Base-by-base conservation (phyloP, 2,888 invertebrate species). In the Clistopyga incitator region DNA sequence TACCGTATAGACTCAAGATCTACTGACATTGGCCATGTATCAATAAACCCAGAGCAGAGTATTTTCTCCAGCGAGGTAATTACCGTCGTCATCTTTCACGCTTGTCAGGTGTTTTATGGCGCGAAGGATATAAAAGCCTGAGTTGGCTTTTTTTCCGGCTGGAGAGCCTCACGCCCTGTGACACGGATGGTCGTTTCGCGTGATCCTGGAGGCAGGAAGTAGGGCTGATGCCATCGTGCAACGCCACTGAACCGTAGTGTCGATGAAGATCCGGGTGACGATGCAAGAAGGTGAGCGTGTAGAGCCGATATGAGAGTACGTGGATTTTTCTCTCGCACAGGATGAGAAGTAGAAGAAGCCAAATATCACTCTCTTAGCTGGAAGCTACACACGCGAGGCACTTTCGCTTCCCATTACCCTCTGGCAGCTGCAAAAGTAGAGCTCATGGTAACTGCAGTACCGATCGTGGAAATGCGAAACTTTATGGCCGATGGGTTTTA, bases 401-500 rank as follows among this genome's bases (percentile, higher is more conserved):
- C 15, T 56, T 29, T n/a, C 18, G 50, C 45, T 45, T 68, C 18
- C 56, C 18, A 13, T 25, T 59, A 10, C 72, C 42, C 56, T 47
- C 42, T 23, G 59, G 23, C 23, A 18, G 29, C 42, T 25, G 59
- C 47, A 25, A 64, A 70, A 25, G 56, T 68, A 50, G 67, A 77
- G 76, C 72, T 68, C 29, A 72, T 25, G 59, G 72, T 68, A 72
- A 77, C 72, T 64, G 72, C 52, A 64, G 77, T 68, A 77, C 72
- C 79, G 83, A 54, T 83, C 83, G 76, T 65, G 61, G 70, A 64
- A 61, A 42, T 59, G 77, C 72, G 59, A 77, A 79, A 82, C 75
- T 84, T 84, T 84, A 85, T 78, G 67, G 80, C 75, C 76, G 75
- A 79, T 81, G 75, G 84, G 71, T 82, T 84, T 61, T 72, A 68